Evolutionary conservation across 2,797 vertebrate species (phyloP), one percentile per base, ranked within the genome.

Genomic region (Pseudochaenichthys georgianus): DNA sequence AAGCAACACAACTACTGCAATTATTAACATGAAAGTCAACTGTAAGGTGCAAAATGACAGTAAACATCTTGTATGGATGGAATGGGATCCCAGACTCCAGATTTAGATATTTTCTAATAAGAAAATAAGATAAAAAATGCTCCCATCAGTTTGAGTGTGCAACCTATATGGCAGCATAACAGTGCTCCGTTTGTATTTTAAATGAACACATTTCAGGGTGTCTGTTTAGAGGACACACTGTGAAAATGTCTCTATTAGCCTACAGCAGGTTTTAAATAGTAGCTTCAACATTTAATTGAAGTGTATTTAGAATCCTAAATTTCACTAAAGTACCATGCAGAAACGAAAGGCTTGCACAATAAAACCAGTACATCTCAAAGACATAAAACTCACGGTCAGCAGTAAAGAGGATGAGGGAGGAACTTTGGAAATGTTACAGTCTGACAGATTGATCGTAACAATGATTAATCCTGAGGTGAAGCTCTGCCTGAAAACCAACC

Each of bases 371-470:
- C 10, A 19, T 52, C 42, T 43, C 51, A 34, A 42, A 3, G 11
- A 17, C 57, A 45, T 38, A 12, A 8, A n/a, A 34, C 31, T 17
- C 19, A 16, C 9, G 15, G 3, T n/a, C 17, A 21, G 48, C 19
- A 11, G 48, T 41, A 16, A 51, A 23, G 9, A 64, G 48, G 31
- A 76, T 38, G 8, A 38, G 34, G 34, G 34, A 38, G 34, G 34
- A 38, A 38, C 34, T 73, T 54, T 42, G 60, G 58, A 65, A 34
- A 66, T 6, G 17, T 34, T 38, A 31, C 23, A 19, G 60, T 38
- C 17, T 55, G 34, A 13, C 47, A 46, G 38, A 68, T 52, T 55
- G 31, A 38, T 38, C 34, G 34, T 52, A 46, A 68, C 46, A 15
- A 17, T 46, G 12, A 16, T 51, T 41, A 31, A 59, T 60, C 47